These are phyloP conservation scores for Channallabes apus DNA, from an alignment of 2,797 vertebrate genomes.

Conservation along the genomic window DNA sequence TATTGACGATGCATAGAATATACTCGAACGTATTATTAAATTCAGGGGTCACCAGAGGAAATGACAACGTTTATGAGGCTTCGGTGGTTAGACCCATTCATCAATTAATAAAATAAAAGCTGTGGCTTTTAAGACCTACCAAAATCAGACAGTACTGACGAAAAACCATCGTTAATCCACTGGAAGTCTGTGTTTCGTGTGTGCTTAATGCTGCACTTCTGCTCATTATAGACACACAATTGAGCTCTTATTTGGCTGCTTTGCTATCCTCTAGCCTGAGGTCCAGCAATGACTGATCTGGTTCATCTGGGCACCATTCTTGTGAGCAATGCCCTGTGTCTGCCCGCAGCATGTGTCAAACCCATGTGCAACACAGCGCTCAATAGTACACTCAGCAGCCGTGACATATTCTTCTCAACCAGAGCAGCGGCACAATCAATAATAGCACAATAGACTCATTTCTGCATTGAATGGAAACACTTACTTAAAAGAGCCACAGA, in stretches of 20 bases:
- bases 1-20: not conserved
- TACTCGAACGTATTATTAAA: not conserved
- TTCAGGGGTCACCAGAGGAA: not conserved
- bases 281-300: slow-evolving; percentile 30
- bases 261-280: not conserved
- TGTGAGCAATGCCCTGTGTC: slow-evolving; percentile 53
- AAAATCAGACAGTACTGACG: slow-evolving; percentile 12
- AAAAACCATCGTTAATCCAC: slow-evolving; percentile 6
- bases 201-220: not conserved
- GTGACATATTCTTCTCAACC: slow-evolving; percentile 52
- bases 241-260: not conserved
- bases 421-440: slow-evolving; percentile 50
- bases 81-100: slow-evolving; percentile 14
- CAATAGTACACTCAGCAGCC: slow-evolving; percentile 42
- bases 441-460: slow-evolving; percentile 51
- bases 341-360: slow-evolving; percentile 43
- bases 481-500: slow-evolving; percentile 42
- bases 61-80: not conserved
- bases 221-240: slow-evolving; percentile 30
- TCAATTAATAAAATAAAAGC: slow-evolving; percentile 5
- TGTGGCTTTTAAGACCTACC: slow-evolving; percentile 4
- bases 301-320: slow-evolving; percentile 44
- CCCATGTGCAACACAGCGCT: slow-evolving; percentile 43
- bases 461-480: slow-evolving; percentile 44
- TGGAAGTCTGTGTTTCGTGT: not conserved